Conservation (phyloP, 2,113 vertebrate genomes). For the Oncorhynchus mykiss region DNA sequence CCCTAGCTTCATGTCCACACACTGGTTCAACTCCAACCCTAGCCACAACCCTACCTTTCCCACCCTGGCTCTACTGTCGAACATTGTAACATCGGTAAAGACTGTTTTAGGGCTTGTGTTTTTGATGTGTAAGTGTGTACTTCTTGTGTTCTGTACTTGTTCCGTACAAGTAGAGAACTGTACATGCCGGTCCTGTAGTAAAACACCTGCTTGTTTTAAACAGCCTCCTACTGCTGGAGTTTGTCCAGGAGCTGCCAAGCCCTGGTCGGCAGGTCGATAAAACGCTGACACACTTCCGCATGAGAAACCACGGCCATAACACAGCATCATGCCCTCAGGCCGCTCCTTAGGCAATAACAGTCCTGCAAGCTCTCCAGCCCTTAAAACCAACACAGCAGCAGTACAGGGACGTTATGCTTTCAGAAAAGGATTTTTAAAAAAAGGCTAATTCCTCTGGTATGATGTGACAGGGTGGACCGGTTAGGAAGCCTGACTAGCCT, state of each 20-base stretch:
- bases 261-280: not conserved
- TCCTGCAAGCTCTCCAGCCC: not conserved
- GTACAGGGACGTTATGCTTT: constrained; percentile 26
- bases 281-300: not conserved
- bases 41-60: no score
- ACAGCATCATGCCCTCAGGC: not conserved
- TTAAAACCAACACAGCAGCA: constrained; percentile 35
- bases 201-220: not conserved
- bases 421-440: constrained; percentile 20
- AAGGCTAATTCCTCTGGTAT: not conserved
- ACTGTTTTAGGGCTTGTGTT: no score
- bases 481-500: constrained; percentile 33
- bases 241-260: not conserved
- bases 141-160: no score
- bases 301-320: not conserved
- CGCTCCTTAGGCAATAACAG: not conserved
- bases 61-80: no score
- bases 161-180: no score
- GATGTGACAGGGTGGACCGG: constrained; percentile 47
- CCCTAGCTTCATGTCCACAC: no score
- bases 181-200: no score
- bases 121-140: no score
- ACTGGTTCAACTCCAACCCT: no score
- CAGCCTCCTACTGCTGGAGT: not conserved
- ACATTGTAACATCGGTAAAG: no score